Evolutionary conservation across 2,113 vertebrate species (phyloP).

Genomic region (Equus quagga): DNA sequence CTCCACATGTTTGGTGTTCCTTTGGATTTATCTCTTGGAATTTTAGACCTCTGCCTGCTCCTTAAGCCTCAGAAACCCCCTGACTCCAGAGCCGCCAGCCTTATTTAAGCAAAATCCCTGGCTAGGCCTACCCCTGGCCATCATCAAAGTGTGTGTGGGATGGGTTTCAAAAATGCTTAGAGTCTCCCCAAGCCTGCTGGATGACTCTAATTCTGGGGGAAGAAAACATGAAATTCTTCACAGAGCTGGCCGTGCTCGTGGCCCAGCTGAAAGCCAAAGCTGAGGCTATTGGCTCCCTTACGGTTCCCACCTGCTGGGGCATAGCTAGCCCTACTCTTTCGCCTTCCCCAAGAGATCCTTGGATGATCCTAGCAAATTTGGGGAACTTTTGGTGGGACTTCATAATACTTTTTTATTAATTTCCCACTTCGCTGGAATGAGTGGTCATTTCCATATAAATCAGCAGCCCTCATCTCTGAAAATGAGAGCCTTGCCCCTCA

Average conservation of each 20-base stretch:
- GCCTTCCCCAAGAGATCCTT: neutral
- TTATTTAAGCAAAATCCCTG: neutral
- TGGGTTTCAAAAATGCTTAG: neutral
- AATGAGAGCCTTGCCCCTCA: neutral
- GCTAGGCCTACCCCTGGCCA: neutral
- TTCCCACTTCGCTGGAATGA: neutral
- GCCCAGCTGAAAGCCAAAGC: neutral
- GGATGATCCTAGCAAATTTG: neutral
- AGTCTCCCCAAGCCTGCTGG: neutral
- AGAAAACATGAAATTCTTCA: constrained; percentile 6
- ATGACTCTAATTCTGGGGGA: neutral
- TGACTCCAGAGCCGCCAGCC: neutral
- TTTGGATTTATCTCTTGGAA: neutral
- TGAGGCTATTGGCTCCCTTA: neutral
- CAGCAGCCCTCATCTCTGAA: neutral
- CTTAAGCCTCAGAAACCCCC: neutral
- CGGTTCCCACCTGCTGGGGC: neutral
- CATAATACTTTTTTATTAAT: neutral
- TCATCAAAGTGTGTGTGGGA: neutral
- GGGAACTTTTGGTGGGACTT: neutral
- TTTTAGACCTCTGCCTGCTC: neutral
- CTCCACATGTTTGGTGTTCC: neutral
- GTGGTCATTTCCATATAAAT: neutral
- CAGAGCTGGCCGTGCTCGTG: neutral
- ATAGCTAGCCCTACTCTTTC: neutral